Evolutionary conservation across 2,797 vertebrate species (phyloP), one percentile per base, ranked within the genome.

Genomic region (Sebastes trivittatus): DNA sequence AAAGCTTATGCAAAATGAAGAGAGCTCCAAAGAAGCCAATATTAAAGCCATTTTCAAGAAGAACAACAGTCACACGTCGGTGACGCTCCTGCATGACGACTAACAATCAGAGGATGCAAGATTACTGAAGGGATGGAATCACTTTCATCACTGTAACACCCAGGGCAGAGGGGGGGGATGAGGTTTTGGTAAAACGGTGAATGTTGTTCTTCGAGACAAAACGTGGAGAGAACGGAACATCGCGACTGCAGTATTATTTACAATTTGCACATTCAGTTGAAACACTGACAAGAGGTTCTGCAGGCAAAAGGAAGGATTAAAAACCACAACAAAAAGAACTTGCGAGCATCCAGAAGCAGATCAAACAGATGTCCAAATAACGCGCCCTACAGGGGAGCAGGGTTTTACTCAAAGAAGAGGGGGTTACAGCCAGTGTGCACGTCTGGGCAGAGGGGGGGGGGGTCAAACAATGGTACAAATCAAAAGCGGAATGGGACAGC

Each of bases 351-450:
- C 86, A 81, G 75, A 76, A 88, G 82, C 88, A 95, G 95, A 96
- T 96, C 96, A 96, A 97, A 97, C 96, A 96, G 95, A 92, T 96
- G 95, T 94, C 90, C 93, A 91, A 93, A 88, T 86, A 94, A 93
- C 81, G 81, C 95, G 93, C 90, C 89, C 93, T 90, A 78, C 52
- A 5, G 52, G 59, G 27, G 14, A 16, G 73, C 23, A 7, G 36
- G 63, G 30, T 70, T 77, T n/a, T 62, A 62, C 25, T 7, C n/a
- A 61, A 4, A 22, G 4, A 42, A 23, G 62, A 23, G 56, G 25
- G 25, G 29, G 59, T 36, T 68, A 63, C 58, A 73, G 77, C 58
- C 65, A 73, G 34, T 22, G 80, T 94, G 96, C 95, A 94, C 87
- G 93, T 93, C 85, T 5, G 81, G 42, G 65, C 27, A 49, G 76